phyloP scores from a whole-genome alignment of 2,888 invertebrate species.

The Abscondita cerata region DNA sequence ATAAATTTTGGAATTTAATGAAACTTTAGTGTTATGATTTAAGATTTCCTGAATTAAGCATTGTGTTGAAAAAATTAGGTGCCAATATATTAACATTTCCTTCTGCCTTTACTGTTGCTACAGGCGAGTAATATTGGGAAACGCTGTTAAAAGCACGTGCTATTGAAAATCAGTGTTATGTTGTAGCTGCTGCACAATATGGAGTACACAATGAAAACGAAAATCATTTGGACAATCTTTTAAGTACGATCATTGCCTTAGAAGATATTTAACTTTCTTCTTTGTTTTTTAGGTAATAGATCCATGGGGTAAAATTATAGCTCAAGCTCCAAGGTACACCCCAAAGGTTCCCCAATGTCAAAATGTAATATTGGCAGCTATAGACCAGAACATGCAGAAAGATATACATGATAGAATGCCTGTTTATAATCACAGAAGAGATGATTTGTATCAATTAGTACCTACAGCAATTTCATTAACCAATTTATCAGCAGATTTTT shows the following conservation, averaged over 20 bases:
- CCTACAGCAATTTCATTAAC: constrained; percentile 35
- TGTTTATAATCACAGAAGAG: constrained; percentile 80
- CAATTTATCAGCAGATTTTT: constrained; percentile 49
- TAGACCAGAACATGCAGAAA: constrained; percentile 68
- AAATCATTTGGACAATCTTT: constrained; percentile 91
- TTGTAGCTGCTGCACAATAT: constrained; percentile 92
- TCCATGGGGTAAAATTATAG: constrained; percentile 91
- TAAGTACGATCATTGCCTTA: too few relatives aligned
- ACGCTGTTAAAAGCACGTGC: constrained; percentile 84
- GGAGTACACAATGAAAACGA: constrained; percentile 88
- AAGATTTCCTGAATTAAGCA: constrained; percentile 88
- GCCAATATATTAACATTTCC: constrained; percentile 90
- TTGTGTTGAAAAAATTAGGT: constrained; percentile 75
- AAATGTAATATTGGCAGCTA: constrained; percentile 71
- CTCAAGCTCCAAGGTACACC: constrained; percentile 71
- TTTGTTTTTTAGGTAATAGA: constrained; percentile 72
- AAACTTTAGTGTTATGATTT: constrained; percentile 79
- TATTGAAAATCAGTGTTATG: constrained; percentile 96
- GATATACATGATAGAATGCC: constrained; percentile 86
- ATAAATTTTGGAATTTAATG: background rate
- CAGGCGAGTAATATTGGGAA: constrained; percentile 96
- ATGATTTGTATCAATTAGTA: constrained; percentile 64
- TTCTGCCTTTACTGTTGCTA: constrained; percentile 91
- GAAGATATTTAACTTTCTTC: constrained; percentile 18
- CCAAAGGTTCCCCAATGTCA: constrained; percentile 48